Percentiles rank a stretch among this genome's conserved stretches.
These are phyloP conservation scores for Ochropleura plecta DNA, from an alignment of 2,888 invertebrate species.

Conservation along the genomic window DNA sequence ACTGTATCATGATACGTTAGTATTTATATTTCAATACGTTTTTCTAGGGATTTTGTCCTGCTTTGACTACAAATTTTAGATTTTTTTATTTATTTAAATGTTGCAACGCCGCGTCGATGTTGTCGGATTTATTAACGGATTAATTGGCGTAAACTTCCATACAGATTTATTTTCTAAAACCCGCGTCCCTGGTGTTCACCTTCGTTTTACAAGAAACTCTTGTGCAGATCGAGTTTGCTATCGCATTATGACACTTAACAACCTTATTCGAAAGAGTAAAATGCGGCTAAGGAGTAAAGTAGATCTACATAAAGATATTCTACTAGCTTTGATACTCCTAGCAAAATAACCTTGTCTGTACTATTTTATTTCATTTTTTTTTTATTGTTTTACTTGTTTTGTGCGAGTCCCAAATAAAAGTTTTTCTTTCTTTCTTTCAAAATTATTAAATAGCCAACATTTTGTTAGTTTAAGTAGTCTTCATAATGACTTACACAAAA, in stretches of 20 bases:
- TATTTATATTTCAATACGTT: background rate
- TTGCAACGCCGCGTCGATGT: no score
- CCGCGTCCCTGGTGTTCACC: no score
- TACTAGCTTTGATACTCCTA: background rate
- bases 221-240: background rate
- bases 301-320: background rate
- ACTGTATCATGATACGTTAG: background rate
- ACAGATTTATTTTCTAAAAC: no score
- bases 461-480: background rate
- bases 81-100: background rate
- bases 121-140: no score
- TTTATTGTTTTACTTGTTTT: no score
- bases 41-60: background rate
- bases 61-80: background rate
- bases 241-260: background rate
- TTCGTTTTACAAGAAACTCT: background rate
- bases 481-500: background rate
- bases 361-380: no score
- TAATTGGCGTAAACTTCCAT: no score
- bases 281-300: background rate
- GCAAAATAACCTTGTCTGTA: no score
- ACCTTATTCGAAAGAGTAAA: background rate
- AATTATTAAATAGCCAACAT: background rate
- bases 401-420: no score
- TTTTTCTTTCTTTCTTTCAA: no score